These are phyloP conservation scores for Zapornia atra DNA, from an alignment of 2,113 vertebrate species.

Conservation along the genomic window DNA sequence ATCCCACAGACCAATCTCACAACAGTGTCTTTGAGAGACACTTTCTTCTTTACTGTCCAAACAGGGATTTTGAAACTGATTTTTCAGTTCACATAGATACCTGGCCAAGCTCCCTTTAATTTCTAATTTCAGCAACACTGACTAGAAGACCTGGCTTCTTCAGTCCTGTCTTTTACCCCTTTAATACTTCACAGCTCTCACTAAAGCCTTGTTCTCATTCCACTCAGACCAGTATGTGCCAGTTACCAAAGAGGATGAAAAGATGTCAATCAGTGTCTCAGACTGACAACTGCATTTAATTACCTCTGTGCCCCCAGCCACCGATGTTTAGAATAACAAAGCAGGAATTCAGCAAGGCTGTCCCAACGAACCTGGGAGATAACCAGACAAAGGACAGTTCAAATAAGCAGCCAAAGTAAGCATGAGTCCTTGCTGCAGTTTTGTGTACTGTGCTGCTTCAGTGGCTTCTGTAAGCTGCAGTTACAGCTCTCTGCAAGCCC, in stretches of 20 bases:
- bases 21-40: background rate
- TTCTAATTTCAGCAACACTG: background rate
- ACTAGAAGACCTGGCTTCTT: background rate
- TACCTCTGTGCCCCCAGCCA: background rate
- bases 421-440: too few species aligned
- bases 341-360: background rate
- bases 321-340: background rate
- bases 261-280: background rate
- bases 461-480: too few species aligned
- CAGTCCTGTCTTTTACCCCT: background rate
- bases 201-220: background rate
- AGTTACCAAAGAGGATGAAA: background rate
- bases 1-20: background rate
- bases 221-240: background rate
- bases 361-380: background rate
- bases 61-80: background rate
- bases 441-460: too few species aligned
- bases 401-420: background rate
- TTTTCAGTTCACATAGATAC: background rate
- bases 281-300: background rate
- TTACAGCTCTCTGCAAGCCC: too few species aligned
- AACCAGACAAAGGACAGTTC: background rate
- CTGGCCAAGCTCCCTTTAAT: background rate
- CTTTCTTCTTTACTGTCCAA: background rate
- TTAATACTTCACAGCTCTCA: background rate